Conservation (phyloP, 2,113 vertebrate species). For the Alosa alosa region DNA sequence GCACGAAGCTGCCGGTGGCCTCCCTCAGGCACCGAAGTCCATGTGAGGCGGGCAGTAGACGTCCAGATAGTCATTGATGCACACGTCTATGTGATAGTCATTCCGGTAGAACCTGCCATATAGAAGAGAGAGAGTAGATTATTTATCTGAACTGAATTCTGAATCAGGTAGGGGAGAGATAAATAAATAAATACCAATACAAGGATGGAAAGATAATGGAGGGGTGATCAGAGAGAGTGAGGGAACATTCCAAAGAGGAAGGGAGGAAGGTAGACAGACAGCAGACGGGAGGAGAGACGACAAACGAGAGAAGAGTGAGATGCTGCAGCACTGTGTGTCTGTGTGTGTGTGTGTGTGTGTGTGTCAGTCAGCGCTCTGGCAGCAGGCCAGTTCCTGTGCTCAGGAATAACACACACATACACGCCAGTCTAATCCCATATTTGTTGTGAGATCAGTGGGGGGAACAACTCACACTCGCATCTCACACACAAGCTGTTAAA, state of each 20-base stretch:
- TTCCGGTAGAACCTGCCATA: conserved; percentile 84
- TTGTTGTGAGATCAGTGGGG: conserved; percentile 3
- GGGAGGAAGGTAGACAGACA: not conserved
- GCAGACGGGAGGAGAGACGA: not conserved
- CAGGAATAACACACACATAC: not conserved
- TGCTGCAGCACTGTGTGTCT: not conserved
- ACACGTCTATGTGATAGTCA: conserved; percentile 96
- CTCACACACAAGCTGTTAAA: not conserved
- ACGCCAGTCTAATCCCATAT: conserved; percentile 3
- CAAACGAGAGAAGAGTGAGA: not conserved
- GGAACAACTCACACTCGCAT: not conserved
- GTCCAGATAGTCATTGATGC: conserved; percentile 97
- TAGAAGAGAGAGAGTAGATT: not conserved
- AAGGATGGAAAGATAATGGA: not conserved
- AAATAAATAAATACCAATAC: not conserved
- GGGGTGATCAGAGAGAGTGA: not conserved
- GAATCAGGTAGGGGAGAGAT: not conserved
- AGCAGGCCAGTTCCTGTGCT: not conserved
- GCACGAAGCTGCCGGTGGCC: no score
- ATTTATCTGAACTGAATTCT: not conserved
- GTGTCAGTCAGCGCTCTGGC: not conserved
- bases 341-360: not conserved
- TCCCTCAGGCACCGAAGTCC: no score
- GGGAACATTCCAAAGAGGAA: not conserved
- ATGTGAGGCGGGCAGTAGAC: conserved; percentile 97